Base-by-base conservation (phyloP, 2,797 vertebrate genomes). In the Argentina silus region DNA sequence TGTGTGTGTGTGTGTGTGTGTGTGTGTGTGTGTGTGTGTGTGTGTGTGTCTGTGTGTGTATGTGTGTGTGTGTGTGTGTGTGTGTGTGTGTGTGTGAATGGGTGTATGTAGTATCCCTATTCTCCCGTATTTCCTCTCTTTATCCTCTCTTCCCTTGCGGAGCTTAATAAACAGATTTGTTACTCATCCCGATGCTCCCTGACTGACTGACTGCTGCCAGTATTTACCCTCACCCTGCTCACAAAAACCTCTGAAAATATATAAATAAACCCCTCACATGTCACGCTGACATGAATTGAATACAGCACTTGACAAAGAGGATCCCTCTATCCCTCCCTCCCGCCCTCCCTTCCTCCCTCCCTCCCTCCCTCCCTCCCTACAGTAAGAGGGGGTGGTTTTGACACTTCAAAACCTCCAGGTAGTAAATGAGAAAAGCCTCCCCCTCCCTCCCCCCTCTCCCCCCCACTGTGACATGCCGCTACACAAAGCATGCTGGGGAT, bases 371-470 rank as follows among this genome's bases (percentile, higher is more conserved):
- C 17, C 7, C 42, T 65, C 23, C 10, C 9, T 77, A 79, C 55
- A 69, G 70, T 60, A 47, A 63, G 44, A 44, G 63, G 69, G 43
- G 19, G 81, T 83, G 77, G 86, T 84, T 85, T 85, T 88, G 86
- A 89, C 87, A 90, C 88, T 87, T 89, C 81, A 86, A 83, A 67
- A 83, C 72, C 88, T 87, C 27, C 27, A 36, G 86, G 90, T 86
- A 90, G 88, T 86, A 91, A 91, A 92, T 91, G 87, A 90, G 85
- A 89, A 89, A 87, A 84, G 78, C 21, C 4, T 27, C 45, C 45
- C 47, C 12, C 23, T 11, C 9, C 43, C 63, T 7, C 43, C 7
- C 61, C 71, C 17, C 19, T 12, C 44, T 6, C 15, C 15, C 10
- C 87, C 84, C 85, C 67, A 84, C 85, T 90, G 89, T 86, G 85